phyloP scores from a whole-genome alignment of 2,888 invertebrate species.

The Catocala sponsa region DNA sequence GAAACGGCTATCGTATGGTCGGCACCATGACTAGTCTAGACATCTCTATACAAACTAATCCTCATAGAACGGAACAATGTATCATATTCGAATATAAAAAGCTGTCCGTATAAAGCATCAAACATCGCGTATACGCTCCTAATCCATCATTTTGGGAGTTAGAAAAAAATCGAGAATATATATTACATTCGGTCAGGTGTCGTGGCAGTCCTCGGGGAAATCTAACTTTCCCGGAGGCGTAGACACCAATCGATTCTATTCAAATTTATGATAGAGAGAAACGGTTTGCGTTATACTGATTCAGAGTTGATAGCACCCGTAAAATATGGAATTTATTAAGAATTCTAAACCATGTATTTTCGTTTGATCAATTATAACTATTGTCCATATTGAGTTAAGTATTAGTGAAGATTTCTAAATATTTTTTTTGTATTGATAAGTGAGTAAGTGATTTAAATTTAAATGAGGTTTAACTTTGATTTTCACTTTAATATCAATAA shows the following conservation, averaged over 20 bases:
- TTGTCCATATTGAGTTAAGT: no score
- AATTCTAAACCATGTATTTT: no score
- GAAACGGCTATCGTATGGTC: conserved; percentile 2
- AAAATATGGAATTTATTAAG: neutral
- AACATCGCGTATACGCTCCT: conserved; percentile 37
- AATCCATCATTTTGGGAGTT: conserved; percentile 63
- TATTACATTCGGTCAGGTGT: conserved; percentile 88
- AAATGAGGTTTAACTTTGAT: no score
- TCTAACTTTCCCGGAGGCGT: conserved; percentile 87
- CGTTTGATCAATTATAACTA: no score
- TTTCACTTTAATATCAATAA: no score
- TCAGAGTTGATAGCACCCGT: conserved; percentile 62
- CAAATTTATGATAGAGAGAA: conserved; percentile 87
- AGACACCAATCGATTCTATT: conserved; percentile 88
- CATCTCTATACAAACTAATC: neutral
- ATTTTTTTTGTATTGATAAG: no score
- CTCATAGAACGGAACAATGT: conserved; percentile 17
- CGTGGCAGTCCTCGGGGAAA: conserved; percentile 85
- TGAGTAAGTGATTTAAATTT: no score
- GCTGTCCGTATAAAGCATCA: conserved; percentile 35
- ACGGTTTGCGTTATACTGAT: conserved; percentile 67
- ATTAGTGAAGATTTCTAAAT: no score
- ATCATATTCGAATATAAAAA: conserved; percentile 37
- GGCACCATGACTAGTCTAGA: conserved; percentile 1
- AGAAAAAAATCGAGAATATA: conserved; percentile 81